Base-by-base conservation (phyloP, 2,888 invertebrate genomes). In the Machimus atricapillus region DNA sequence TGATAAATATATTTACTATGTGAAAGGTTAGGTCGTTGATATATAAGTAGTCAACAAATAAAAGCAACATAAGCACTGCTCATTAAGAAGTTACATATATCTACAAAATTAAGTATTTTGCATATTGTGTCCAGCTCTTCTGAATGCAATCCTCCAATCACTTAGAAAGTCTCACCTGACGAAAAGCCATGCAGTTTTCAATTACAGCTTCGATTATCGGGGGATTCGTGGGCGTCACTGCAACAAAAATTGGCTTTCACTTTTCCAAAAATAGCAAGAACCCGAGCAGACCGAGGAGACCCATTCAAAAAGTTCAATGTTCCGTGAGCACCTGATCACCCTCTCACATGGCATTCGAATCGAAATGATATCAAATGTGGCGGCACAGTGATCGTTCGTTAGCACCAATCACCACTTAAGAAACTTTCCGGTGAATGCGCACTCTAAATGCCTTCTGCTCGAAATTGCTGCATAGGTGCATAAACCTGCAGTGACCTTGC, bases 401-500 rank as follows among this genome's bases (percentile, higher is more conserved):
- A 52, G n/a, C n/a, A 52, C 52, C 52, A 52, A 52, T 52, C 52
- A n/a, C 52, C 52, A 52, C n/a, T 52, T 52, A 52, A 52, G 52
- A 52, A 52, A 52, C 52, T 52, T n/a, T 52, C 8, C 52, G 27
- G 66, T 66, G 66, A 66, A 23, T 66, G 23, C 66, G 12, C 66
- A 27, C 12, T 66, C 23, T 12, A 27, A 66, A 66, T 23, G 66
- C 66, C 27, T 66, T 66, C 66, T 66, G 66, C 43, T 23, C 27
- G 19, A 27, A 66, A 66, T 12, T 23, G 23, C 27, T 66, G 23
- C 66, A 66, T 34, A 76, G 37, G 37, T 76, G 76, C 34, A 76
- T n/a, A 76, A 76, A 34, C 76, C 76, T 34, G 27, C 76, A 76
- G 27, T 76, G 76, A 76, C 76, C 76, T 76, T 76, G 76, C 76